phyloP scores from a whole-genome alignment of 2,113 vertebrate genomes.

The Rhizomys pruinosus region DNA sequence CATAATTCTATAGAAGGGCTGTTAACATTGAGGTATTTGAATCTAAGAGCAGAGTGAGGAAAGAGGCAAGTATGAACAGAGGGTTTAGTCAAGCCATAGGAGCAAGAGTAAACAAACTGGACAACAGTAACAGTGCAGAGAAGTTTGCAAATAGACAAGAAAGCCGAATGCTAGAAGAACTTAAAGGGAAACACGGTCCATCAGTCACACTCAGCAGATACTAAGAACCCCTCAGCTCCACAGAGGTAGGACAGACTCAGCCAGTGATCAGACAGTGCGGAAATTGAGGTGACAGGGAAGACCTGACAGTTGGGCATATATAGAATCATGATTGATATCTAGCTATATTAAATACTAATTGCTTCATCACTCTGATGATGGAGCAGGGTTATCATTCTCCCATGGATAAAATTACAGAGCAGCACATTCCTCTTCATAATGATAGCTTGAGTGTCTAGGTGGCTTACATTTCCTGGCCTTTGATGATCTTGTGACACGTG shows the following conservation, averaged over 20 bases:
- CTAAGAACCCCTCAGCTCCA: not conserved
- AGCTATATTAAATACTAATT: conserved; percentile 10
- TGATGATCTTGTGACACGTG: not conserved
- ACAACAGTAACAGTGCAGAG: not conserved
- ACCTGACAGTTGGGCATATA: not conserved
- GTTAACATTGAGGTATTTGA: not conserved
- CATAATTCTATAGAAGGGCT: not conserved
- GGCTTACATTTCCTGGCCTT: conserved; percentile 40
- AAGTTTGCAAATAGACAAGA: not conserved
- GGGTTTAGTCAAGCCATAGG: not conserved
- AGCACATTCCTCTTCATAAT: conserved; percentile 46
- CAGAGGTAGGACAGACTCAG: not conserved
- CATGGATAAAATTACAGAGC: conserved; percentile 1
- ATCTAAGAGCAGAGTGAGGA: not conserved
- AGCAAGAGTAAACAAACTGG: not conserved
- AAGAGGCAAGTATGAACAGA: not conserved
- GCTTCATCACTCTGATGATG: not conserved
- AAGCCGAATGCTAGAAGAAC: not conserved
- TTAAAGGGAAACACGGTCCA: not conserved
- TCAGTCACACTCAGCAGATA: not conserved
- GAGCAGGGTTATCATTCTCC: conserved; percentile 39
- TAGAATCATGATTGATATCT: not conserved
- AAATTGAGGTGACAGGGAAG: not conserved
- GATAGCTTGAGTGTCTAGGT: conserved; percentile 44
- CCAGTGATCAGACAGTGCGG: not conserved